Conservation (phyloP, 1,140 invertebrate genomes). For the Conopomorpha cramerella region DNA sequence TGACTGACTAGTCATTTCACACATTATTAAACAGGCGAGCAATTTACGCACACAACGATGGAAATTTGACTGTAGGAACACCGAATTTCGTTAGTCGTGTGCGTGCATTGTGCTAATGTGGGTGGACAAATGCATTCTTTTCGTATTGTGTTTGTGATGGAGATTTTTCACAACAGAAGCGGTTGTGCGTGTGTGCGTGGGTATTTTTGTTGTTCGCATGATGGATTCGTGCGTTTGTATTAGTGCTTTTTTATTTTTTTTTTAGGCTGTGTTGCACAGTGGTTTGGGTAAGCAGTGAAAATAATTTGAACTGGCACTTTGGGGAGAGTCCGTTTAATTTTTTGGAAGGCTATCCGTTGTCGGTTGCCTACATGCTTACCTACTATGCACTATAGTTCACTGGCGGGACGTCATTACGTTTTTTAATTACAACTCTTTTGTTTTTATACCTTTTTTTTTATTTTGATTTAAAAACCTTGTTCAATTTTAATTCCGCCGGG, state of each 20-base stretch:
- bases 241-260: slow-evolving; percentile 46
- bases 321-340: slow-evolving; percentile 49
- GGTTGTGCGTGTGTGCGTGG: slow-evolving; percentile 18
- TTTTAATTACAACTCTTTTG: slow-evolving; percentile 53
- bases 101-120: slow-evolving; percentile 17
- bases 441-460: slow-evolving; percentile 39
- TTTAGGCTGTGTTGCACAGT: slow-evolving; percentile 35
- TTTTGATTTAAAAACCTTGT: slow-evolving; percentile 38
- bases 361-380: too few species aligned
- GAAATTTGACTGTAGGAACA: slow-evolving; percentile 56
- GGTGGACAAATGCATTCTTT: slow-evolving; percentile 38
- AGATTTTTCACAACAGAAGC: slow-evolving; percentile 17
- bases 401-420: slow-evolving; percentile 56
- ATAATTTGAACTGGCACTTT: slow-evolving; percentile 58
- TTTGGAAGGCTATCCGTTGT: too few species aligned
- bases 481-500: slow-evolving; percentile 8
- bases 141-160: slow-evolving; percentile 18
- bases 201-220: slow-evolving; percentile 41
- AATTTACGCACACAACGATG: slow-evolving; percentile 28
- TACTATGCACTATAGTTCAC: slow-evolving; percentile 26
- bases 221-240: slow-evolving; percentile 51
- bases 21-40: slow-evolving; percentile 39
- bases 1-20: slow-evolving; percentile 50
- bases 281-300: slow-evolving; percentile 40
- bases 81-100: slow-evolving; percentile 36